Conservation (phyloP, 2,888 invertebrate genomes). For the Agonum fuliginosum region DNA sequence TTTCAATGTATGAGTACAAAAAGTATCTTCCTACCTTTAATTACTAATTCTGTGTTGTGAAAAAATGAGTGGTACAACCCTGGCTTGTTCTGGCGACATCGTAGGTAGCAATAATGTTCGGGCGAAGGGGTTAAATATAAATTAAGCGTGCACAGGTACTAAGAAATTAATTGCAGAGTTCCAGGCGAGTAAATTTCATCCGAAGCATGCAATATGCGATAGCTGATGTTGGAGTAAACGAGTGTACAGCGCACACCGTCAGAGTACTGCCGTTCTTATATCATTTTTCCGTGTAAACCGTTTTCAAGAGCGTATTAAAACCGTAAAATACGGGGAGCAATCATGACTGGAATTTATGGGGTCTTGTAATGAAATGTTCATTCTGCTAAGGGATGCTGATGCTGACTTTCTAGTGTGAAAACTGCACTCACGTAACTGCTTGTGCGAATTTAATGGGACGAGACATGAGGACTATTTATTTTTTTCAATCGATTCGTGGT, state of each 20-base stretch:
- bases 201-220: slow-evolving; percentile 66
- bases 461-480: too few relatives aligned
- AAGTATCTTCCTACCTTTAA: too few relatives aligned
- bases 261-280: slow-evolving; percentile 47
- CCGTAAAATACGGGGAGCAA: slow-evolving; percentile 54
- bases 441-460: too few relatives aligned
- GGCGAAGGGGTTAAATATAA: slow-evolving; percentile 64
- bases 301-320: slow-evolving; percentile 59
- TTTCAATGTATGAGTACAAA: too few relatives aligned
- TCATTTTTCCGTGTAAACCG: slow-evolving; percentile 56
- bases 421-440: background rate
- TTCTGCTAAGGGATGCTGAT: background rate
- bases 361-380: slow-evolving; percentile 53
- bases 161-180: slow-evolving; percentile 68
- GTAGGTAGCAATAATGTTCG: slow-evolving; percentile 45
- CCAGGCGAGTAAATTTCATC: slow-evolving; percentile 67
- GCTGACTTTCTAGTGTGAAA: background rate
- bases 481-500: too few relatives aligned
- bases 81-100: background rate
- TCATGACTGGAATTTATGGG: slow-evolving; percentile 58
- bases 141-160: slow-evolving; percentile 66
- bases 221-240: slow-evolving; percentile 36
- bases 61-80: background rate
- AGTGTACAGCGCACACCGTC: slow-evolving; percentile 7
- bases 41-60: background rate